These are phyloP conservation scores for Drosophila buzzatii DNA, from an alignment of 2,888 invertebrate species.

Conservation along the genomic window DNA sequence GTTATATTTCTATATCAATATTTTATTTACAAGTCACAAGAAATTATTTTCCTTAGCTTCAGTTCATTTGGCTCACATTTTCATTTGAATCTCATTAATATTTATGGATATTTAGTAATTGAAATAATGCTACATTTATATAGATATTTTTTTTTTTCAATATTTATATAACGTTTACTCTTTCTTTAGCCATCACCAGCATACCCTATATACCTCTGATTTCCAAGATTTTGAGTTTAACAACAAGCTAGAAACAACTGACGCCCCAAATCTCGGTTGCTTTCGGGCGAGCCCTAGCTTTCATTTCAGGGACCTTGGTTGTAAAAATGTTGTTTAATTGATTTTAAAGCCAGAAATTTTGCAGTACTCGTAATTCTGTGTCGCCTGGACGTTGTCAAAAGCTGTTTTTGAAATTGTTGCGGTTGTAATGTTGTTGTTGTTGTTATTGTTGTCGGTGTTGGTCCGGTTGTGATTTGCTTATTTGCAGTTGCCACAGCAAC, in stretches of 20 bases:
- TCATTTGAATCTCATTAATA: no score
- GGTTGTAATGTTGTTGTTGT: constrained; percentile 27
- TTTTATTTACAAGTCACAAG: no score
- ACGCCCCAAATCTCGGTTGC: constrained; percentile 64
- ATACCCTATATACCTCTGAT: not conserved
- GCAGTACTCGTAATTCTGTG: constrained; percentile 63
- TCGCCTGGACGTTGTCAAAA: constrained; percentile 75
- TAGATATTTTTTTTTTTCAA: no score
- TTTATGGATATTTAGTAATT: no score
- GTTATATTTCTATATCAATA: no score
- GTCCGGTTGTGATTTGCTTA: constrained; percentile 61
- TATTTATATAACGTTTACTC: not conserved
- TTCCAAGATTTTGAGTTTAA: not conserved
- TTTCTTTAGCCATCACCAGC: not conserved
- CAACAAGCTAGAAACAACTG: constrained; percentile 45
- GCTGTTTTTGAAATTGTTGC: constrained; percentile 76
- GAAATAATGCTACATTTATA: no score
- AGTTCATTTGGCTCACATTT: no score
- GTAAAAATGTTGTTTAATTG: constrained; percentile 78
- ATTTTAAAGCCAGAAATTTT: constrained; percentile 77
- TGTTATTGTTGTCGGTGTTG: constrained; percentile 13
- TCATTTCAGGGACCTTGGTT: constrained; percentile 31
- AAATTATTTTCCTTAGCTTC: no score
- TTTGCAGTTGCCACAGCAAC: constrained; percentile 64
- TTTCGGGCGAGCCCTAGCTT: constrained; percentile 32